A percentile compares a stretch with the other conserved stretches of the same genome.
phyloP scores from a whole-genome alignment of 1,140 invertebrate genomes.

The Wasmannia auropunctata region DNA sequence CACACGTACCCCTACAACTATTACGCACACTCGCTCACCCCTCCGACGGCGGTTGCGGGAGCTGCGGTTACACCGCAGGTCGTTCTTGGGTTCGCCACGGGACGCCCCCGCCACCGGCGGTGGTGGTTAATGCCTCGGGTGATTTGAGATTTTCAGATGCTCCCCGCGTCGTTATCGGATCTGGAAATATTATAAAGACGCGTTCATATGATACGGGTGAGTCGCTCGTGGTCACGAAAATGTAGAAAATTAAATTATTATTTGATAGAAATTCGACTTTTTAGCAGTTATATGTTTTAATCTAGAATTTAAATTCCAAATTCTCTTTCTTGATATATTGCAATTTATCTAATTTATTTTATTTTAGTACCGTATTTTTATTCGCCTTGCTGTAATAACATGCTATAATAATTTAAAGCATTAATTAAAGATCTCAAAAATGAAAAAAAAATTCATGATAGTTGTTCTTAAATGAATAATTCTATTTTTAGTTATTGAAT shows the following conservation, averaged over 20 bases:
- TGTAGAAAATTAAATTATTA: conserved; percentile 1
- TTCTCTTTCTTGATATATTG: background rate
- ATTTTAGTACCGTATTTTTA: background rate
- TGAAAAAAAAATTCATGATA: background rate
- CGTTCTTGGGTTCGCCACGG: conserved; percentile 42
- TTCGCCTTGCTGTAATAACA: background rate
- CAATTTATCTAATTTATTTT: background rate
- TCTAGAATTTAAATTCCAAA: background rate
- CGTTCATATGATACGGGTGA: background rate
- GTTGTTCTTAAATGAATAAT: background rate
- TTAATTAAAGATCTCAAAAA: background rate
- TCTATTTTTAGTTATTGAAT: background rate
- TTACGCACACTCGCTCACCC: conserved; percentile 44
- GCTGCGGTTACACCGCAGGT: conserved; percentile 52
- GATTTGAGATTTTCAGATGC: conserved; percentile 38
- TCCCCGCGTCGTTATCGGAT: conserved; percentile 24
- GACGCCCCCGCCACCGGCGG: background rate
- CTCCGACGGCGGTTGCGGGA: conserved; percentile 18
- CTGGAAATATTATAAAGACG: background rate
- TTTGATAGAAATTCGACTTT: background rate
- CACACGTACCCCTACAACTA: conserved; percentile 43
- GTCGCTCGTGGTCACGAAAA: background rate
- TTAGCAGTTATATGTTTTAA: background rate
- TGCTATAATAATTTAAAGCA: background rate
- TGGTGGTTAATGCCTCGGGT: conserved; percentile 44